Percentiles rank a stretch among this genome's conserved stretches.
These are phyloP conservation scores for Sinocyclocheilus anophthalmus DNA, from an alignment of 2,113 vertebrate species.

Conservation along the genomic window DNA sequence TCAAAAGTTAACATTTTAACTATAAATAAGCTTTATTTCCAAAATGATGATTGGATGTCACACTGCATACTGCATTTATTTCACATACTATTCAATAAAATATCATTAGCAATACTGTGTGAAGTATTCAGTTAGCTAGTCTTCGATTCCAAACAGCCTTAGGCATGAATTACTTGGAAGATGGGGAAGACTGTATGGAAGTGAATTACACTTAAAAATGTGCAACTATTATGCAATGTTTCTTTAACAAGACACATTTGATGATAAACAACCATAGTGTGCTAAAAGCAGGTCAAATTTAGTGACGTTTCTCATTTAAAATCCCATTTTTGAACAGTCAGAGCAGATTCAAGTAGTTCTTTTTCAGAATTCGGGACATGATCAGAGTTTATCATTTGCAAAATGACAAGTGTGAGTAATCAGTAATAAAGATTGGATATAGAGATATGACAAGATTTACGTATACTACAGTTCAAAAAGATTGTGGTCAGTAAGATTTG, in stretches of 20 bases:
- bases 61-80: neutral
- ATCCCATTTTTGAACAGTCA: neutral
- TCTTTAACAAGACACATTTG: constrained; percentile 9
- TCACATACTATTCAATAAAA: neutral
- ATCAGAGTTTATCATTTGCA: neutral
- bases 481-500: neutral
- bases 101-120: neutral
- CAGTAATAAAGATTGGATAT: neutral
- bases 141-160: neutral
- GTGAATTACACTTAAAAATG: constrained; percentile 68
- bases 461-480: neutral
- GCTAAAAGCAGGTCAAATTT: neutral
- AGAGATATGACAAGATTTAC: neutral
- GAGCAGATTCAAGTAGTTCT: constrained; percentile 1
- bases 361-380: neutral
- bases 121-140: neutral
- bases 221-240: constrained; percentile 44
- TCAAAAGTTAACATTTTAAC: neutral
- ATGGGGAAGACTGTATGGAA: constrained; percentile 73
- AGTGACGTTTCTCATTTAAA: neutral
- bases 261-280: neutral
- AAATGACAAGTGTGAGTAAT: neutral
- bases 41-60: neutral
- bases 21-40: neutral
- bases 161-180: constrained; percentile 68